Evolutionary conservation across 1,140 invertebrate species (phyloP).

Genomic region (Drosophila athabasca): DNA sequence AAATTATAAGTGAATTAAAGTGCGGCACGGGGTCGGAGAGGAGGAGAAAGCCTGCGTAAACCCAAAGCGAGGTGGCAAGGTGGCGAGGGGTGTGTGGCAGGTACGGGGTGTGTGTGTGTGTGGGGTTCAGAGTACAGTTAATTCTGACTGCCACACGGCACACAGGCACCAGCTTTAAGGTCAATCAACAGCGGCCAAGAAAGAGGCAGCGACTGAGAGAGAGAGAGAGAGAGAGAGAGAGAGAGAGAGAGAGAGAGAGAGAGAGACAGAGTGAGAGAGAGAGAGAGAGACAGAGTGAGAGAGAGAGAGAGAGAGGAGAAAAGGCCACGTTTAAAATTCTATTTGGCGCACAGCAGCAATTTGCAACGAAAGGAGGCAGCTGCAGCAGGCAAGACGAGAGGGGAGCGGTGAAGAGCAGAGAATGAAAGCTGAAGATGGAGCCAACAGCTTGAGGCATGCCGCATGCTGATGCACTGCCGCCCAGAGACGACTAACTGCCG

Average conservation of each 20-base stretch:
- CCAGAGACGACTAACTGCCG: conserved; percentile 69
- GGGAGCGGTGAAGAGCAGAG: no score
- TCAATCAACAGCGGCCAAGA: conserved; percentile 57
- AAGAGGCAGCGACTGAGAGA: not conserved
- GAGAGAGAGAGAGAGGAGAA: conserved; percentile 4
- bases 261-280: not conserved
- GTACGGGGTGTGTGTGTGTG: conserved; percentile 1
- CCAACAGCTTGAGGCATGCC: conserved; percentile 21
- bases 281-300: not conserved
- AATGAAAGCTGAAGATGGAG: not conserved
- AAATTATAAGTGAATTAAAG: conserved; percentile 76
- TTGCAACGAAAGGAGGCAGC: conserved; percentile 44
- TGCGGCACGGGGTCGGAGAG: conserved; percentile 15
- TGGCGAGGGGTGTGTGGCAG: conserved; percentile 1
- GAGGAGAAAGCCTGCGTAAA: conserved; percentile 24
- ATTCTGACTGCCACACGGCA: conserved; percentile 13
- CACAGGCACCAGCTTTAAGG: conserved; percentile 66
- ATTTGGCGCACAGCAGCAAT: conserved; percentile 78
- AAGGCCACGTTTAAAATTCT: conserved; percentile 67
- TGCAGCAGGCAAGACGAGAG: no score
- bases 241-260: not conserved
- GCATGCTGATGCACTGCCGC: conserved; percentile 65
- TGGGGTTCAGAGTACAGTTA: conserved; percentile 58
- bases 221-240: not conserved
- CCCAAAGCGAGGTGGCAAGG: conserved; percentile 14